Conservation (phyloP, 1,140 invertebrate genomes). For the Pseudomyrmex pallidus region DNA sequence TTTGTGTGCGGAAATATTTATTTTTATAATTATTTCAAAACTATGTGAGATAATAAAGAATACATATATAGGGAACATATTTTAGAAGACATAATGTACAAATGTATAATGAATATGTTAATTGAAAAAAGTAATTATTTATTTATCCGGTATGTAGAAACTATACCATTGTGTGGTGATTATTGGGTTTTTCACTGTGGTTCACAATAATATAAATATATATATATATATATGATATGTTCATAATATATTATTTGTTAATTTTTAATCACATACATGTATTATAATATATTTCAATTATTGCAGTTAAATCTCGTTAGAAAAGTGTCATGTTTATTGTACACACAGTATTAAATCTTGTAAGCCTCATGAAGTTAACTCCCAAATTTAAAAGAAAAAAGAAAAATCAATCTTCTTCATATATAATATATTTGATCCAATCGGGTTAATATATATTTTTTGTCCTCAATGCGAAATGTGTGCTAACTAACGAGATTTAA, state of each 20-base stretch:
- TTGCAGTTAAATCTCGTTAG: constrained; percentile 86
- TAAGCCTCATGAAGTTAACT: constrained; percentile 84
- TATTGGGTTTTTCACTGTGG: no score
- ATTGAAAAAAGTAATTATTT: no score
- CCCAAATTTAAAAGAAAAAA: constrained; percentile 80
- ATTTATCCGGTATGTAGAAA: no score
- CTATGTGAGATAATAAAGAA: no score
- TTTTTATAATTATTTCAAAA: no score
- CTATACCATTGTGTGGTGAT: no score
- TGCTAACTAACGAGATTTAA: constrained; percentile 85
- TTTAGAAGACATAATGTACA: no score
- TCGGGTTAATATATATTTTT: background rate
- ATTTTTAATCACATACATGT: constrained; percentile 50
- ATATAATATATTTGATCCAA: background rate
- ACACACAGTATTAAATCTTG: constrained; percentile 55
- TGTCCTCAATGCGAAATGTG: background rate
- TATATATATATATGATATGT: no score
- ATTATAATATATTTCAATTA: constrained; percentile 30
- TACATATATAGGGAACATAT: no score
- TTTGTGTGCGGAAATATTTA: no score
- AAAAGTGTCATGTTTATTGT: constrained; percentile 65
- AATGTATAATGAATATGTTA: no score
- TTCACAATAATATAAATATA: no score
- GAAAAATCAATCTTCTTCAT: background rate
- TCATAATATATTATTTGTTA: constrained; percentile 25